These are phyloP conservation scores for Sebastes diploproa DNA, from an alignment of 2,797 vertebrate species.

Conservation along the genomic window DNA sequence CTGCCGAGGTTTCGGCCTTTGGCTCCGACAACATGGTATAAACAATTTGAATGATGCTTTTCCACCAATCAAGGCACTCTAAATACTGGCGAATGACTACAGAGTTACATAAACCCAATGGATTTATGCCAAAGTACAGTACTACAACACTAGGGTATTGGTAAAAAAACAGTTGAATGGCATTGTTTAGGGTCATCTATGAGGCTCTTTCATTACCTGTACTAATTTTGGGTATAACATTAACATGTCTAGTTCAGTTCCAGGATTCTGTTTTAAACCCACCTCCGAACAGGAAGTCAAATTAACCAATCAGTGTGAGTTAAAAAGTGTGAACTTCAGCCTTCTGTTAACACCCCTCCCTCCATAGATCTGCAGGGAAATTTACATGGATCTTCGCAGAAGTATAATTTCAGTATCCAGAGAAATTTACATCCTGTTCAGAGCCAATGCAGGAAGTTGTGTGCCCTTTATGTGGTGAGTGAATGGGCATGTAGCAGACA, in stretches of 20 bases:
- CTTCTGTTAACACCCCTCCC: too few relatives aligned
- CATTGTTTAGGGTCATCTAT: not conserved
- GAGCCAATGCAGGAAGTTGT: not conserved
- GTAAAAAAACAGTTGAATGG: not conserved
- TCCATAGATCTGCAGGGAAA: too few relatives aligned
- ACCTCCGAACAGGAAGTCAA: too few relatives aligned
- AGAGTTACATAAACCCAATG: slow-evolving; percentile 5
- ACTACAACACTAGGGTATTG: not conserved
- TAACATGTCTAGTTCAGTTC: not conserved
- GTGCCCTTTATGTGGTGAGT: not conserved
- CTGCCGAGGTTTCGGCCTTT: slow-evolving; percentile 28
- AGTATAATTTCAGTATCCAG: too few relatives aligned
- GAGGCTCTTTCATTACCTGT: not conserved
- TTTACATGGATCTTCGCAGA: too few relatives aligned
- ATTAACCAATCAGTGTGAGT: not conserved
- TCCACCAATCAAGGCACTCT: slow-evolving; percentile 19
- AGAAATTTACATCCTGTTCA: too few relatives aligned
- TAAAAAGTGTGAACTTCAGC: too few relatives aligned
- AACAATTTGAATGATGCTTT: slow-evolving; percentile 42
- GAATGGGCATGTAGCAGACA: not conserved
- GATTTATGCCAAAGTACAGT: not conserved
- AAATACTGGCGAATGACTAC: slow-evolving; percentile 3
- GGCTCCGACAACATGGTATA: slow-evolving; percentile 26
- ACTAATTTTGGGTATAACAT: not conserved
- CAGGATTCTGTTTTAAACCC: not conserved